phyloP scores from a whole-genome alignment of 1,140 invertebrate genomes.

The Drosophila ogumai region DNA sequence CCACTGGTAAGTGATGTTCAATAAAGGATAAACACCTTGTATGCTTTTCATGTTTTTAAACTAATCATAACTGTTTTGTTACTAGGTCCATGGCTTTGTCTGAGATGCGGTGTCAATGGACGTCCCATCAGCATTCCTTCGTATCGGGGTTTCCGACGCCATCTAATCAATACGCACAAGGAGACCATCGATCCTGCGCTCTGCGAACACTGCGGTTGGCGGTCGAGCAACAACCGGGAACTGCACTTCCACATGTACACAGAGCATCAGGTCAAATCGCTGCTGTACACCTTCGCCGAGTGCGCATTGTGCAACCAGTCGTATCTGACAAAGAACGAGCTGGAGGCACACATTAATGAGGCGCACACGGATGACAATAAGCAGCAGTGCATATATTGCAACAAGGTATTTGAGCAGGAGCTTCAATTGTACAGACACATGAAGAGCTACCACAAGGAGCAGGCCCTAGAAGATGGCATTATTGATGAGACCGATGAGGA shows the following conservation, averaged over 20 bases:
- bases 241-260: conserved; percentile 92
- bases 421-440: conserved; percentile 89
- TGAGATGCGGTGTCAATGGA: conserved; percentile 88
- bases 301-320: conserved; percentile 91
- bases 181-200: conserved; percentile 92
- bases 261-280: conserved; percentile 91
- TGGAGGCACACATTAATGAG: conserved; percentile 86
- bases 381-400: conserved; percentile 89
- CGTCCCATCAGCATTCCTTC: conserved; percentile 89
- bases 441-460: conserved; percentile 87
- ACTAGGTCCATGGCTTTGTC: conserved; percentile 88
- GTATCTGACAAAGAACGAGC: conserved; percentile 87
- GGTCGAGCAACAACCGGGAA: conserved; percentile 90
- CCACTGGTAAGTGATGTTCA: conserved; percentile 67
- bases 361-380: conserved; percentile 85
- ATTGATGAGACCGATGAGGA: conserved; percentile 88
- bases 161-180: conserved; percentile 92
- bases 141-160: conserved; percentile 91
- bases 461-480: conserved; percentile 87
- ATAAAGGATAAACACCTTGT: neutral
- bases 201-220: conserved; percentile 93
- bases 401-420: conserved; percentile 88
- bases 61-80: neutral
- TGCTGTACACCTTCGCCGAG: conserved; percentile 89
- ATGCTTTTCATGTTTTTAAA: neutral